Conservation (phyloP, 2,888 invertebrate genomes). For the Drosophila colorata region DNA sequence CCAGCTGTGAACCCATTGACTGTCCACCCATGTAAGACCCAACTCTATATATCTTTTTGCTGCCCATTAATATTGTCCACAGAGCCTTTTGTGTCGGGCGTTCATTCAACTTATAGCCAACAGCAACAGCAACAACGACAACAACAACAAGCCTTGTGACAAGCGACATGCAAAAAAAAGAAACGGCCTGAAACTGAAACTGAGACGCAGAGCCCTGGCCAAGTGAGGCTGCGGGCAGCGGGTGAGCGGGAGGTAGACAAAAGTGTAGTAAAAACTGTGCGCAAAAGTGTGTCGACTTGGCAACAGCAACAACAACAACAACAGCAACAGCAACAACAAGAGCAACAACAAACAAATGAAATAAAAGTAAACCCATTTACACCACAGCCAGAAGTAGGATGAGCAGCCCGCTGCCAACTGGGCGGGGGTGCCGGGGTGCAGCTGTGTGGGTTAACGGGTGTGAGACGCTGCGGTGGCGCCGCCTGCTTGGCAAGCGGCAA, state of each 20-base stretch:
- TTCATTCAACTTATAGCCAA: constrained; percentile 63
- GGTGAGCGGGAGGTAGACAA: constrained; percentile 57
- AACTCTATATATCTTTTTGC: constrained; percentile 36
- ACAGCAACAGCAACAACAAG: constrained; percentile 32
- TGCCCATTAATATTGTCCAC: constrained; percentile 54
- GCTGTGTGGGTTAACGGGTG: constrained; percentile 1
- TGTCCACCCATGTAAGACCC: constrained; percentile 24
- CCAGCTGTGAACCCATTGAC: constrained; percentile 36
- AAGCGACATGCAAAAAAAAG: constrained; percentile 54
- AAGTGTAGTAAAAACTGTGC: constrained; percentile 67
- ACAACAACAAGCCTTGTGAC: constrained; percentile 40
- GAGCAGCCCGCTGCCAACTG: constrained; percentile 24
- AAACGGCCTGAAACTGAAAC: constrained; percentile 20
- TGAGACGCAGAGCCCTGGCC: constrained; percentile 24
- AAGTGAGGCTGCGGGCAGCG: background rate
- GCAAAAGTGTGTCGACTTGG: constrained; percentile 79
- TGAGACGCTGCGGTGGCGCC: constrained; percentile 48
- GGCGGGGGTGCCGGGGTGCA: background rate
- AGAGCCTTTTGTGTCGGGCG: constrained; percentile 54
- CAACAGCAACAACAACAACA: constrained; percentile 43
- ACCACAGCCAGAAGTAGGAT: constrained; percentile 60
- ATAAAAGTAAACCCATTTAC: constrained; percentile 82
- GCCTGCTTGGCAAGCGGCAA: constrained; percentile 66
- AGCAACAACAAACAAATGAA: constrained; percentile 65
- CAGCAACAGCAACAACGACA: constrained; percentile 29